Evolutionary conservation across 2,113 vertebrate genomes (phyloP).

Genomic region (Zosterops japonicus): DNA sequence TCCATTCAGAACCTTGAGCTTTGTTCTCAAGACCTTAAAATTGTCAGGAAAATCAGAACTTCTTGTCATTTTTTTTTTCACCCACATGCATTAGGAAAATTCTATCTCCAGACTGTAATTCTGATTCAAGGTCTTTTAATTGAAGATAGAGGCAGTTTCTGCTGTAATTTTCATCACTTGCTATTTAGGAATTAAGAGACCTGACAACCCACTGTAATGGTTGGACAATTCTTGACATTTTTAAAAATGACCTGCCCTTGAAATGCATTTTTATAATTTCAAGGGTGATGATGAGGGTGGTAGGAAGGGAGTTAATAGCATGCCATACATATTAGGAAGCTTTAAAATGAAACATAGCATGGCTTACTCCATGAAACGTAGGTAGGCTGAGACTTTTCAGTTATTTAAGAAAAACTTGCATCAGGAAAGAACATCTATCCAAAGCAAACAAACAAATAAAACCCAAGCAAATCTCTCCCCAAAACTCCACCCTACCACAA

Average conservation of each 20-base stretch:
- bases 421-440: not conserved
- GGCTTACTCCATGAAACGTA: not conserved
- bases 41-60: not conserved
- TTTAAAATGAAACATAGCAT: not conserved
- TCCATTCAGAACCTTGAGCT: not conserved
- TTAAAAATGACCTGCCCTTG: not conserved
- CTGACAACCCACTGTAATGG: not conserved
- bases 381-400: not conserved
- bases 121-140: conserved; percentile 1
- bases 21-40: conserved; percentile 22
- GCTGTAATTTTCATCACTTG: not conserved
- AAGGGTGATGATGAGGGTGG: not conserved
- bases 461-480: not conserved
- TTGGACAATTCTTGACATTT: not conserved
- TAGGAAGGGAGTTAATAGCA: not conserved
- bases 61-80: conserved; percentile 11
- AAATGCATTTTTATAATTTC: not conserved
- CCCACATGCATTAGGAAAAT: not conserved
- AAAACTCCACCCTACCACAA: not conserved
- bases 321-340: not conserved
- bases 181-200: not conserved
- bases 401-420: not conserved
- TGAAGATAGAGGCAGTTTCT: not conserved
- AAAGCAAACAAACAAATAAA: not conserved
- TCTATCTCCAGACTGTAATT: not conserved